These are phyloP conservation scores for Clarias batrachus DNA, from an alignment of 2,113 vertebrate genomes.

Conservation along the genomic window DNA sequence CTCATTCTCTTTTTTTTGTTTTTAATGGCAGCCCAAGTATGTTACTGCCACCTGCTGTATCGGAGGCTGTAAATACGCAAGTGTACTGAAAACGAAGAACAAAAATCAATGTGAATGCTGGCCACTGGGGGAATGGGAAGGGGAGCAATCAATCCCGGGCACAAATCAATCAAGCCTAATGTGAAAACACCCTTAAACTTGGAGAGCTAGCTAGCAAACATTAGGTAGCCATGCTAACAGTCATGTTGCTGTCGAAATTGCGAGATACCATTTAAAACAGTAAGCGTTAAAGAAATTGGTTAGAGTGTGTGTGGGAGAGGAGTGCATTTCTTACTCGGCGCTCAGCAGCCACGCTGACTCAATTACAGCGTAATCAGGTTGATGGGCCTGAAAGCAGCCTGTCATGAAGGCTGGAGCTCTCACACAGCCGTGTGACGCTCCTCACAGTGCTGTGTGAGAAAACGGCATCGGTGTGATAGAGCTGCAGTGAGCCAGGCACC, in stretches of 20 bases:
- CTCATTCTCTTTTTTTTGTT: too few species aligned
- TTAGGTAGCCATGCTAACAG: background rate
- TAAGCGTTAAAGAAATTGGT: background rate
- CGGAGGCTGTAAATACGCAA: too few species aligned
- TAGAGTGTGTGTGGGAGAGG: background rate
- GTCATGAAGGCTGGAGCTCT: slow-evolving; percentile 42
- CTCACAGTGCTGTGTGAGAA: slow-evolving; percentile 57
- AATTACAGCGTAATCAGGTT: slow-evolving; percentile 54
- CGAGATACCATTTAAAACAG: too few species aligned
- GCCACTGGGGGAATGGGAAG: too few species aligned
- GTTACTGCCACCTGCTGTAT: too few species aligned
- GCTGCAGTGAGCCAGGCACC: slow-evolving; percentile 60
- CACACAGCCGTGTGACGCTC: slow-evolving; percentile 36
- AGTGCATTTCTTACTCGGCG: background rate
- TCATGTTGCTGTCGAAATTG: background rate
- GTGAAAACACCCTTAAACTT: background rate
- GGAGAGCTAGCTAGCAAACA: background rate
- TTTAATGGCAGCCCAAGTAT: too few species aligned
- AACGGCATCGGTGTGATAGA: slow-evolving; percentile 64
- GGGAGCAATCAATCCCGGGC: too few species aligned
- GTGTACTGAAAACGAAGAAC: too few species aligned
- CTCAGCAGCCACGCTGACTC: slow-evolving; percentile 31
- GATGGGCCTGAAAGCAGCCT: slow-evolving; percentile 52
- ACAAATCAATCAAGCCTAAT: too few species aligned
- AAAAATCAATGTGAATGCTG: too few species aligned